A percentile compares a stretch with the other conserved stretches of the same genome.
Evolutionary conservation across 64 coral and sea anemone genomes (phyloP).

Genomic region (Actinia tenebrosa): DNA sequence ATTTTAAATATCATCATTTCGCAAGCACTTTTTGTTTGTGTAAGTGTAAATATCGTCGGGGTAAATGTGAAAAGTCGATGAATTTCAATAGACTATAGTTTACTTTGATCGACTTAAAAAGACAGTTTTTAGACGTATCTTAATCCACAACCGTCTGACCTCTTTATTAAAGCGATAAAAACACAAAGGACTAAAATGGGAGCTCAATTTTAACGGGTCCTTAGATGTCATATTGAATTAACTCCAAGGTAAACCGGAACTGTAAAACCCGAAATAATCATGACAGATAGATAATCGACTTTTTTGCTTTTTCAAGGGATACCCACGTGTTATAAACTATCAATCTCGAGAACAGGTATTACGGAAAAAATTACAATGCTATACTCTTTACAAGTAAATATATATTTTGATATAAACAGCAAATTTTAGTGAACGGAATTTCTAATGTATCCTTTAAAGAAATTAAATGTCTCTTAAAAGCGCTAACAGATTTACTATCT

Average conservation of each 20-base stretch:
- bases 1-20: not conserved
- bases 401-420: too few species aligned
- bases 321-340: not conserved
- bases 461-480: too few species aligned
- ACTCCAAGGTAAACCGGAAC: not conserved
- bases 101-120: not conserved
- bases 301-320: not conserved
- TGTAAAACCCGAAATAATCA: not conserved
- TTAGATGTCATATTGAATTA: not conserved
- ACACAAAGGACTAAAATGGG: not conserved
- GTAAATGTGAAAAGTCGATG: not conserved
- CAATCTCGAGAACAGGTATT: not conserved
- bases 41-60: not conserved
- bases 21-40: conserved; percentile 4
- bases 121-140: not conserved
- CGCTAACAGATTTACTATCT: too few species aligned
- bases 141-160: conserved; percentile 5
- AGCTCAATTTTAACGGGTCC: not conserved
- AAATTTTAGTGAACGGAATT: too few species aligned
- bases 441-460: too few species aligned
- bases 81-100: not conserved
- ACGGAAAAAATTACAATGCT: too few species aligned
- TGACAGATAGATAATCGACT: not conserved
- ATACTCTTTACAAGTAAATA: too few species aligned
- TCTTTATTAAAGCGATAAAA: conserved; percentile 3